Evolutionary conservation across 35 echinoderm and acorn worm genomes (phyloP), one percentile per base, ranked within the genome.

Genomic region (Apostichopus californicus): DNA sequence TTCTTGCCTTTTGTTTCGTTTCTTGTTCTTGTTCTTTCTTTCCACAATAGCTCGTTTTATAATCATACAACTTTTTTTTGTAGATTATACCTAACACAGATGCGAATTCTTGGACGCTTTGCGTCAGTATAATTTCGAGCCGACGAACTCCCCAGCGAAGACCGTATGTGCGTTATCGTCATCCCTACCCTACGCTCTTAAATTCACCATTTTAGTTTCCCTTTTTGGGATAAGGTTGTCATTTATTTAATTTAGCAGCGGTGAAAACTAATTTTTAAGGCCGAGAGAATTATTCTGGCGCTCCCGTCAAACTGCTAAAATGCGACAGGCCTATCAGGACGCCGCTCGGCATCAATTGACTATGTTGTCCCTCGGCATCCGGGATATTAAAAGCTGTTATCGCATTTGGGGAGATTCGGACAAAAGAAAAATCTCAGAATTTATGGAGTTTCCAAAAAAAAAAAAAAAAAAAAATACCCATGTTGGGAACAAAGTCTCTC

Each of bases 221-320:
- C 57, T 89, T 72, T 89, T 89, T 54, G 86, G 64, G 86, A 66
- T 89, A 89, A 89, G 86, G 86, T 89, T 89, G 86, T 89, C 86
- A 89, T 72, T 89, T 89, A 89, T 89, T 89, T 89, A 89, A 89
- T 89, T 89, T 89, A 89, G 86, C 86, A 89, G 86, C 86, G 86
- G 86, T 89, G 86, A 73, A 89, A 89, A 89, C 86, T 89, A 89
- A 72, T 89, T 89, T 89, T 66, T 89, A 89, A 89, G 86, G 86
- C 86, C 71, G 86, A 73, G 86, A 89, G 20, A 89, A 89, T 66
- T 68, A 89, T 60, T 89, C 63, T 54, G 86, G 57, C 86, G 86
- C 64, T 89, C 61, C 11, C 52, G 86, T 89, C 86, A 55, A 68
- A 64, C 68, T 55, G 86, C 64, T 73, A 72, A 46, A 89, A 73